phyloP scores from a whole-genome alignment of 2,888 invertebrate species.

The Seira musarum region DNA sequence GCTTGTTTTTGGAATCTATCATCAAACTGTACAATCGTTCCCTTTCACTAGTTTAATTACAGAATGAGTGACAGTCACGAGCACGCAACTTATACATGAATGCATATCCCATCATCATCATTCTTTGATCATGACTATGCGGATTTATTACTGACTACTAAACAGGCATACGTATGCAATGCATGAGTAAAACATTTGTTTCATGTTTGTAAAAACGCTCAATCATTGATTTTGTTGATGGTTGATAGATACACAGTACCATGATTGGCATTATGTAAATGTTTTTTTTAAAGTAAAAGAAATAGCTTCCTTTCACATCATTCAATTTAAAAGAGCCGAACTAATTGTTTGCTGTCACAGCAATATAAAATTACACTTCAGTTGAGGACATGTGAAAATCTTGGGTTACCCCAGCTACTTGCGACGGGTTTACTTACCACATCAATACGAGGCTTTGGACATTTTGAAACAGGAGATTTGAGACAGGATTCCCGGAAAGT shows the following conservation, averaged over 20 bases:
- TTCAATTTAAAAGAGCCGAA: slow-evolving; percentile 3
- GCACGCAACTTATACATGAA: too few relatives aligned
- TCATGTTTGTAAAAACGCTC: slow-evolving; percentile 11
- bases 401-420: too few relatives aligned
- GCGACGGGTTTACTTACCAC: slow-evolving; percentile 82
- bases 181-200: not conserved
- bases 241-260: slow-evolving; percentile 9
- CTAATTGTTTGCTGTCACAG: not conserved
- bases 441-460: slow-evolving; percentile 92
- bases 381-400: too few relatives aligned
- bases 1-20: not conserved
- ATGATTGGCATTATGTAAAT: slow-evolving; percentile 10
- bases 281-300: not conserved
- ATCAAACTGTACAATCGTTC: not conserved
- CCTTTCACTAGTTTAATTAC: not conserved
- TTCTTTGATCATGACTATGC: not conserved
- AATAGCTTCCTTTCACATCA: not conserved
- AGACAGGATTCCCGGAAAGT: slow-evolving; percentile 89
- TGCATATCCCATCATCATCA: not conserved
- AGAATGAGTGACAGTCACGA: slow-evolving; percentile 32
- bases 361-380: slow-evolving; percentile 2
- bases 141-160: not conserved
- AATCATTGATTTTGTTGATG: not conserved
- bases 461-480: slow-evolving; percentile 85
- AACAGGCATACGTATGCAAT: not conserved